phyloP scores from a whole-genome alignment of 2,888 invertebrate species.

The Agrotis exclamationis region DNA sequence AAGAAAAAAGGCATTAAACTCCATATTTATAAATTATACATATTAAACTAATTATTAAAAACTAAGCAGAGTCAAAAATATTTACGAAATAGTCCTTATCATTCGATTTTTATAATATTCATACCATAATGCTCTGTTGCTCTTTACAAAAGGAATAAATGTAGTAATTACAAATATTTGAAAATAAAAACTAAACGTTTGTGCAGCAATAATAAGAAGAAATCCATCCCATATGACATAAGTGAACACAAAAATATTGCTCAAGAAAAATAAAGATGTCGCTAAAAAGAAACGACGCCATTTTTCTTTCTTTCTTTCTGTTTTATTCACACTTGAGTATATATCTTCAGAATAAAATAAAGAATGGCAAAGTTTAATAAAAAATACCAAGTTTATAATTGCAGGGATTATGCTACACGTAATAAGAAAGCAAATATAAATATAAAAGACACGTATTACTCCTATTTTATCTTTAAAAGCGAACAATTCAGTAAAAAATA shows the following conservation, averaged over 20 bases:
- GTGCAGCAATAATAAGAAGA: background rate
- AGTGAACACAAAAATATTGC: slow-evolving; percentile 11
- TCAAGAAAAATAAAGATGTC: slow-evolving; percentile 18
- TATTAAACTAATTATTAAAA: background rate
- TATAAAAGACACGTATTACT: background rate
- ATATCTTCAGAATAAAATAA: slow-evolving; percentile 3
- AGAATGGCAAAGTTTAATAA: slow-evolving; percentile 19
- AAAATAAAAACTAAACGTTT: background rate
- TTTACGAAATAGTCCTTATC: background rate
- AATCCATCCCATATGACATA: slow-evolving; percentile 34
- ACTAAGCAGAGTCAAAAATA: background rate
- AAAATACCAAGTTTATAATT: slow-evolving; percentile 21
- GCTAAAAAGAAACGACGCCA: slow-evolving; percentile 15
- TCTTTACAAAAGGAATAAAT: slow-evolving; percentile 35
- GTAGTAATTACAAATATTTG: slow-evolving; percentile 20
- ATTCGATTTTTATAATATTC: slow-evolving; percentile 27
- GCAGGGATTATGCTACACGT: slow-evolving; percentile 8
- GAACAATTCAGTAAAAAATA: slow-evolving; percentile 5
- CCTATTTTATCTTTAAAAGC: background rate
- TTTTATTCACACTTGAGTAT: background rate
- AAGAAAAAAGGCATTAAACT: background rate
- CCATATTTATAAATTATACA: too few relatives aligned
- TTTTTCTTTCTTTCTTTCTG: slow-evolving; percentile 18
- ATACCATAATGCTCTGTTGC: slow-evolving; percentile 24
- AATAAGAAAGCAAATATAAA: background rate